A percentile compares a stretch with the other conserved stretches of the same genome.
Conservation (phyloP, 2,113 vertebrate species). For the Trachemys scripta region DNA sequence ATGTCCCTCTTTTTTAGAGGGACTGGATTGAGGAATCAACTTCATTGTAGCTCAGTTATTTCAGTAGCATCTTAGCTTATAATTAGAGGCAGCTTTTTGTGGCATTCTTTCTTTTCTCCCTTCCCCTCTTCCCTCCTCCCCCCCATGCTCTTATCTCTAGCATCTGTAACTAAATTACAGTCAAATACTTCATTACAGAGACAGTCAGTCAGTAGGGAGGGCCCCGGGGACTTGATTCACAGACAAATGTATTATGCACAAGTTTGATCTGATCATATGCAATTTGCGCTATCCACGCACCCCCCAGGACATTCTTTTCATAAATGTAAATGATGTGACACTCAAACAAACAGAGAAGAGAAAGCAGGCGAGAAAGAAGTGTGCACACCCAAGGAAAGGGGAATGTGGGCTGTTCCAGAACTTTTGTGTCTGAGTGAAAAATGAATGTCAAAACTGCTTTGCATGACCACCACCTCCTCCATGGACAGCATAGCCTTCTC, state of each 20-base stretch:
- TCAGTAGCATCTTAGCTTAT: background rate
- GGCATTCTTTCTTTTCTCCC: background rate
- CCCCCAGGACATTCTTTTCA: constrained; percentile 82
- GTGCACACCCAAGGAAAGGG: constrained; percentile 12
- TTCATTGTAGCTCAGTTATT: background rate
- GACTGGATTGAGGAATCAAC: background rate
- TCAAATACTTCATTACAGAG: constrained; percentile 81
- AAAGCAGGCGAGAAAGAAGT: background rate
- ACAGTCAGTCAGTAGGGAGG: constrained; percentile 72
- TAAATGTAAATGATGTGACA: constrained; percentile 78
- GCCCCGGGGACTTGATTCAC: constrained; percentile 80
- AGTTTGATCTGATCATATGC: constrained; percentile 83
- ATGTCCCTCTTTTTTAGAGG: background rate
- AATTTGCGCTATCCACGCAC: constrained; percentile 79
- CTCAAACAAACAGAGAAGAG: constrained; percentile 70
- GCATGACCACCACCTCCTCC: background rate
- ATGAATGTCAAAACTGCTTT: background rate
- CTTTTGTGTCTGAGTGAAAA: background rate
- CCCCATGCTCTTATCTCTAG: constrained; percentile 70
- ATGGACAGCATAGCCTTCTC: background rate
- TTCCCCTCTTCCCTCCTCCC: background rate
- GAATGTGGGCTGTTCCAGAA: background rate
- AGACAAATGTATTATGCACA: constrained; percentile 83
- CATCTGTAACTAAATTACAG: constrained; percentile 82
- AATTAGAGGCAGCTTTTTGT: background rate